Percentiles rank a stretch among this genome's conserved stretches.
phyloP scores from a whole-genome alignment of 2,113 vertebrate species.

The Pionites leucogaster region DNA sequence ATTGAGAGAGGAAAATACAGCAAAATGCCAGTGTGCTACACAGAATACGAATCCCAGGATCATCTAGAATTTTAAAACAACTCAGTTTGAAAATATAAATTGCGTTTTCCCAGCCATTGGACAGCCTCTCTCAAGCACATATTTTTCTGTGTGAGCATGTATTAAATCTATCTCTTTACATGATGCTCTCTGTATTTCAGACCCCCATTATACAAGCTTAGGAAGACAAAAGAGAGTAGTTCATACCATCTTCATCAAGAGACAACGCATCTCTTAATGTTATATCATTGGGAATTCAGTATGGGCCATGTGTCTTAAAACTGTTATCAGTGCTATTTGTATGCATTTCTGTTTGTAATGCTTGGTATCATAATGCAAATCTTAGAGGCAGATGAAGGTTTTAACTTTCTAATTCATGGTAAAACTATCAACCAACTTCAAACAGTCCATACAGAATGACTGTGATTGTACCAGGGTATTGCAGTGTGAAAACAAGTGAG shows the following conservation, averaged over 20 bases:
- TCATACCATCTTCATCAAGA: neutral
- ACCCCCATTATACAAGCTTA: neutral
- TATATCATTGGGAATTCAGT: neutral
- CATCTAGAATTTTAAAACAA: constrained; percentile 16
- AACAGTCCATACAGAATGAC: neutral
- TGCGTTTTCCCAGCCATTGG: neutral
- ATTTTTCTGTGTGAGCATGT: neutral
- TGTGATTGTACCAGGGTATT: neutral
- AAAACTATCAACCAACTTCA: neutral
- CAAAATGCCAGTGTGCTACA: neutral
- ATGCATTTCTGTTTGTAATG: neutral
- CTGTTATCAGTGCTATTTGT: neutral
- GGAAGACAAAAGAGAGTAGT: neutral
- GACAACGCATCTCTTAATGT: neutral
- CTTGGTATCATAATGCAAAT: neutral
- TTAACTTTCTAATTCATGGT: neutral
- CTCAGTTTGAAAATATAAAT: neutral
- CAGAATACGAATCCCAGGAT: neutral
- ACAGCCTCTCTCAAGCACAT: neutral
- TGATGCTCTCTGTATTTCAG: neutral
- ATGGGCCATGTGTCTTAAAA: neutral
- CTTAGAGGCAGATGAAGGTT: neutral
- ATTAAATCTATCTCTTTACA: neutral
- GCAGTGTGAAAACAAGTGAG: neutral
- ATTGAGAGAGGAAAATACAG: constrained; percentile 23